phyloP scores from a whole-genome alignment of 2,888 invertebrate species.

The Cistogaster globosa region DNA sequence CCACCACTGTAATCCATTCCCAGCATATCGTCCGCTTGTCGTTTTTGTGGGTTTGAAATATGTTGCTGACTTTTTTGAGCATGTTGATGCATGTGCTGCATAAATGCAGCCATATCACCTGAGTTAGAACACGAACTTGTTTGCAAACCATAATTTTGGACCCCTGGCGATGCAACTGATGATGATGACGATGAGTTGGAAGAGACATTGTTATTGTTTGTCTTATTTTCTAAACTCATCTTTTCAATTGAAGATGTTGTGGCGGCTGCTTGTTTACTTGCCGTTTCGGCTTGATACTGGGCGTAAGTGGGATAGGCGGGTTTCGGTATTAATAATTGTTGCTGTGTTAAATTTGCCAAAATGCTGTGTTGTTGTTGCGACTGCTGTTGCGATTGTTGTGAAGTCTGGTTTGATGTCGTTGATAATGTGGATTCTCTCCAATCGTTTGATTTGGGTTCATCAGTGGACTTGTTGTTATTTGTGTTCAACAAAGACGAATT shows the following conservation, averaged over 20 bases:
- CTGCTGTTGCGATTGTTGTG: conserved; percentile 58
- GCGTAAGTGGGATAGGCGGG: conserved; percentile 78
- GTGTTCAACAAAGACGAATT: conserved; percentile 42
- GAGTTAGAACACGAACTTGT: conserved; percentile 53
- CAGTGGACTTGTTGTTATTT: conserved; percentile 27
- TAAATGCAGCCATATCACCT: conserved; percentile 79
- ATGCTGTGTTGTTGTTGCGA: conserved; percentile 67
- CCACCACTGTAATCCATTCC: conserved; percentile 77
- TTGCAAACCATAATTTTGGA: conserved; percentile 44
- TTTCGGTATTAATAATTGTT: conserved; percentile 56
- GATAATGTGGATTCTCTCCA: conserved; percentile 53
- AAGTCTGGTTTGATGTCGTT: conserved; percentile 60
- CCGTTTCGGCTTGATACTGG: conserved; percentile 77
- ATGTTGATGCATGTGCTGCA: conserved; percentile 79
- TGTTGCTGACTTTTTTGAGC: conserved; percentile 71
- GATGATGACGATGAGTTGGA: conserved; percentile 7
- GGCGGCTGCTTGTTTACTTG: conserved; percentile 52
- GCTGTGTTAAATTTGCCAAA: conserved; percentile 57
- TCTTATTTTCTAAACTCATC: conserved; percentile 37
- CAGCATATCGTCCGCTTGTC: conserved; percentile 76
- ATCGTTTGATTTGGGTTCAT: conserved; percentile 54
- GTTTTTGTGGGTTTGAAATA: conserved; percentile 76
- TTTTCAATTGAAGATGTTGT: conserved; percentile 23
- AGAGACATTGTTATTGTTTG: conserved; percentile 1
- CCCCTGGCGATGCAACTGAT: conserved; percentile 74